Base-by-base conservation (phyloP, 2,113 vertebrate genomes). In the Paracanthobrama guichenoti region DNA sequence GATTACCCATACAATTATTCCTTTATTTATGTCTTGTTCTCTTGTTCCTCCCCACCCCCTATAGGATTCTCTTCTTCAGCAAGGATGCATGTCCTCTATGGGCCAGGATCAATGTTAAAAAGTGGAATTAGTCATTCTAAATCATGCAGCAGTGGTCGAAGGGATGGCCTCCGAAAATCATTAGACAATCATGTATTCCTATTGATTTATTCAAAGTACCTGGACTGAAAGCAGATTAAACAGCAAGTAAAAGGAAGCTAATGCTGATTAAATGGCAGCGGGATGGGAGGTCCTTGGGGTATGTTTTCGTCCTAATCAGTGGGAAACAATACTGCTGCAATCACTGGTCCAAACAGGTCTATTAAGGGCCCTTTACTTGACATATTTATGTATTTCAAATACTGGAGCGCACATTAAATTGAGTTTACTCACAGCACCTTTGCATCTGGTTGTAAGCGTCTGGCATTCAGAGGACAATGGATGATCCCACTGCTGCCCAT, bases 151-250 rank as follows among this genome's bases (percentile, higher is more conserved):
- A 92, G 93, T 96, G 96, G 96, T 97, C 96, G 94, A 98, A 97
- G 94, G 94, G 94, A 96, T 95, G 96, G 95, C 96, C 96, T 97
- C 95, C 95, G 95, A 96, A 98, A 99, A 99, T 99, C 97, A 98
- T 98, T 99, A 99, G 97, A 97, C 97, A 99, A 99, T 99, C 97
- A 98, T 98, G 97, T 99, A 98, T 98, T 97, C 95, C 93, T 96
- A 99, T 98, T 97, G 97, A 99, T 99, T 99, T 98, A 98, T 99
- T 99, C 96, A 98, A 97, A 99, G 97, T 96, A 97, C 96, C 96
- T 97, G 97, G 95, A 96, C 93, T 93, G 95, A 93, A 96, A 97
- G 96, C 96, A 97, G 97, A 99, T 99, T 98, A 98, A 96, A 97
- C 95, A 94, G 93, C 94, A 93, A 95, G 95, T 95, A 96, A 96